Base-by-base conservation (phyloP, 2,888 invertebrate species). In the Dioctria linearis region DNA sequence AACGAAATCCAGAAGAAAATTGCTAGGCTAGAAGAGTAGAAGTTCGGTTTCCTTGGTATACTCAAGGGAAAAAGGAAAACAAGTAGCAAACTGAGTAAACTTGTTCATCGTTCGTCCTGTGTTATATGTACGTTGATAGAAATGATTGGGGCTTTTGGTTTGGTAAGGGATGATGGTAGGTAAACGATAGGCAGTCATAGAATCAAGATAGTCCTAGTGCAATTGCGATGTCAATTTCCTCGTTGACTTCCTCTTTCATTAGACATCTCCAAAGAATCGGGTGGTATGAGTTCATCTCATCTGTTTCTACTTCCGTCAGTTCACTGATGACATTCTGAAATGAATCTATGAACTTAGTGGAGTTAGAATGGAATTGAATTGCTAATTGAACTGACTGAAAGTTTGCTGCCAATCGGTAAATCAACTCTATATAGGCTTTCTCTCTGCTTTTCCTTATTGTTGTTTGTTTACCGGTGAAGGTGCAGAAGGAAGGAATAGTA, bases 311-410 rank as follows among this genome's bases (percentile, higher is more conserved):
- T 78, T 78, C 78, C 46, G 78, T 63, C 67, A 67, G 42, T 67
- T 67, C 67, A 46, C 49, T 43, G 49, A 67, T 67, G 49, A 67
- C 49, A 67, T 67, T 67, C 67, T 67, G 49, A 46, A 67, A 9
- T 25, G 49, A 49, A 59, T 78, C 54, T 6, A n/a, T 49, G 25
- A 5, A 25, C 25, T 25, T 25, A 25, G 25, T 25, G n/a, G 40
- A 65, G 25, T 51, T 49, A 39, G 37, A 54, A 51, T 49, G 51
- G 65, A 65, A 51, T 78, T 51, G 51, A 78, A 78, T 78, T 54
- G 78, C 46, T 78, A 78, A 78, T 78, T 78, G 78, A 78, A 78
- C 78, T 66, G 61, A 9, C 66, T 66, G 65, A 66, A 78, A 65
- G 65, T 66, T 78, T 78, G 49, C 51, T 65, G 46, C 65, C 40